phyloP scores from a whole-genome alignment of 2,888 invertebrate genomes.

The Tricholauxania praeusta region DNA sequence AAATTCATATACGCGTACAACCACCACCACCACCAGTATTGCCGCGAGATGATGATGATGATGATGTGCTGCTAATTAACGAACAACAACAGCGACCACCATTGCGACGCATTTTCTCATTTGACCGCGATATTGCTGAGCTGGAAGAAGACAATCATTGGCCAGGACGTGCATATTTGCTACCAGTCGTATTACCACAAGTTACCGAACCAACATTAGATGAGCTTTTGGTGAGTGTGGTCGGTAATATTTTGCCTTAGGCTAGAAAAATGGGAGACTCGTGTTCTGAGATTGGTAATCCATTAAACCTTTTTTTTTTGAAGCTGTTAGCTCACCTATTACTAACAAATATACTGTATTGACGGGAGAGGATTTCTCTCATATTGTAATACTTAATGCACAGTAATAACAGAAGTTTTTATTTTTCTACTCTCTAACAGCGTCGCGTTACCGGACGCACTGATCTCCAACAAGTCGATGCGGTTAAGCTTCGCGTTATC shows the following conservation, averaged over 20 bases:
- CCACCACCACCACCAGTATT: slow-evolving; percentile 44
- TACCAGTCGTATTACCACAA: slow-evolving; percentile 69
- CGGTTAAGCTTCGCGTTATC: slow-evolving; percentile 75
- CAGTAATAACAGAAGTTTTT: neutral
- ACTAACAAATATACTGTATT: too few relatives aligned
- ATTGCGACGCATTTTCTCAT: slow-evolving; percentile 50
- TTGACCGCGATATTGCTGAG: slow-evolving; percentile 58
- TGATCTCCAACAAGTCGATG: slow-evolving; percentile 70
- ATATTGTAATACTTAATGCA: too few relatives aligned
- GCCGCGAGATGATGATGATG: neutral
- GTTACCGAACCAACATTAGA: slow-evolving; percentile 73
- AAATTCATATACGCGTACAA: slow-evolving; percentile 44
- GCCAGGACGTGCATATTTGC: slow-evolving; percentile 68
- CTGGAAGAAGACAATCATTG: slow-evolving; percentile 60
- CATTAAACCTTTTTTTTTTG: too few relatives aligned
- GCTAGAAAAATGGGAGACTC: neutral
- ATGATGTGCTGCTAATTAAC: slow-evolving; percentile 20
- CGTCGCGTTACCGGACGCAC: slow-evolving; percentile 68
- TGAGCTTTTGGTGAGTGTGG: slow-evolving; percentile 71
- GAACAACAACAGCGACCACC: slow-evolving; percentile 7
- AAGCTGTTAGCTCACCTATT: too few relatives aligned
- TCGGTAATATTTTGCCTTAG: neutral
- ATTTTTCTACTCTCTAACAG: slow-evolving; percentile 51
- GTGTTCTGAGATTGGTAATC: too few relatives aligned
- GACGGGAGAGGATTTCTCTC: too few relatives aligned